Conservation (phyloP, 2,797 vertebrate species). For the Tadarida brasiliensis region DNA sequence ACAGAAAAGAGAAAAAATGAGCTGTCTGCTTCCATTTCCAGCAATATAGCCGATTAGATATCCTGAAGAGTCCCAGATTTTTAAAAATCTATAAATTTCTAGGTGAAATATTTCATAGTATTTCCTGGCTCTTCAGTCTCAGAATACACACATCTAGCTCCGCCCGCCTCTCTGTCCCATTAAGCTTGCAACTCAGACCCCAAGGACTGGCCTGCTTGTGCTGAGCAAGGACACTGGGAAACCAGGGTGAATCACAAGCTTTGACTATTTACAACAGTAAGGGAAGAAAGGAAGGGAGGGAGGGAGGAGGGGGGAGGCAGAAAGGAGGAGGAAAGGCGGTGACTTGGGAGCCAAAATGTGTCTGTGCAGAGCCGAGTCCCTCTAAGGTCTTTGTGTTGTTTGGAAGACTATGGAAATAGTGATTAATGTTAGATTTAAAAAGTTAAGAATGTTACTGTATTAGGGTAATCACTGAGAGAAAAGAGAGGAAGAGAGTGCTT, state of each 20-base stretch:
- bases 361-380: not conserved
- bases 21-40: not conserved
- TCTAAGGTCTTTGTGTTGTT: not conserved
- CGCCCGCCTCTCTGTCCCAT: not conserved
- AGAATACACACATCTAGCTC: not conserved
- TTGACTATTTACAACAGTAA: not conserved
- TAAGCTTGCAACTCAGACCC: not conserved
- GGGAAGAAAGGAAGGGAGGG: too few relatives aligned
- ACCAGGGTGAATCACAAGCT: not conserved
- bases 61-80: not conserved
- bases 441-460: not conserved
- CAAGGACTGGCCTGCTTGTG: not conserved
- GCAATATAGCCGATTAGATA: not conserved
- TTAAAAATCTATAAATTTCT: not conserved
- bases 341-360: not conserved
- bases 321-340: not conserved
- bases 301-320: accelerated
- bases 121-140: slow-evolving; percentile 2
- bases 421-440: not conserved
- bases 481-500: not conserved
- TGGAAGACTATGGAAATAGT: not conserved
- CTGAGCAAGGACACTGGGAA: not conserved
- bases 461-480: not conserved
- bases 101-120: not conserved
- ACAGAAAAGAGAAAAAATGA: not conserved